Base-by-base conservation (phyloP, 2,888 invertebrate genomes). In the Cataglyphis livida region DNA sequence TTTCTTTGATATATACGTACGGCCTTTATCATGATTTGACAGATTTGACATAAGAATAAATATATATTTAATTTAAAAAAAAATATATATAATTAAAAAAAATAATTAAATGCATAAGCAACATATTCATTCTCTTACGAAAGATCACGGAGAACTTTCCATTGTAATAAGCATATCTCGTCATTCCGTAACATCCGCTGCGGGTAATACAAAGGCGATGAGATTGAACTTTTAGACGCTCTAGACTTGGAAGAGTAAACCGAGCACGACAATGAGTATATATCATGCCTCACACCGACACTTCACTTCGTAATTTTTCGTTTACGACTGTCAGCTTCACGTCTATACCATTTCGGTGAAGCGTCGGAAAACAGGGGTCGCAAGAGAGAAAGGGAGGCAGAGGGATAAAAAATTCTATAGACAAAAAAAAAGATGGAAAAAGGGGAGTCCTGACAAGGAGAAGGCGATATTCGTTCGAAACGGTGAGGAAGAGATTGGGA, bases 291-390 rank as follows among this genome's bases (percentile, higher is more conserved):
- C 41, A 10, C 41, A 44, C 71, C 83, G 84, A 51, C 86, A 85
- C 86, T 87, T 84, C 88, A 87, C 90, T 90, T 87, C 87, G 87
- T 89, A 91, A 91, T 91, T 92, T 89, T 91, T 91, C 87, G 85
- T 83, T 86, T 86, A 85, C 86, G 81, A 85, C 85, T 79, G 82
- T 71, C 85, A 86, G 89, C 84, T 91, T 90, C 87, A 87, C 90
- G 87, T 91, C 87, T 81, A 75, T 85, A 87, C 82, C 85, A 75
- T 73, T 86, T 79, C 85, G 70, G 48, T 73, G 85, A 86, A 84
- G 84, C 89, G 76, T 84, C 81, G 83, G 85, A 87, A 91, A 88
- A 91, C 88, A 86, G 84, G 85, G 85, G 79, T 88, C 83, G 84
- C 70, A 41, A 51, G 18, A 32, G 18, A 5, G 44, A 28, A 28